Base-by-base conservation (phyloP, 2,888 invertebrate species). In the Margaritifera margaritifera region DNA sequence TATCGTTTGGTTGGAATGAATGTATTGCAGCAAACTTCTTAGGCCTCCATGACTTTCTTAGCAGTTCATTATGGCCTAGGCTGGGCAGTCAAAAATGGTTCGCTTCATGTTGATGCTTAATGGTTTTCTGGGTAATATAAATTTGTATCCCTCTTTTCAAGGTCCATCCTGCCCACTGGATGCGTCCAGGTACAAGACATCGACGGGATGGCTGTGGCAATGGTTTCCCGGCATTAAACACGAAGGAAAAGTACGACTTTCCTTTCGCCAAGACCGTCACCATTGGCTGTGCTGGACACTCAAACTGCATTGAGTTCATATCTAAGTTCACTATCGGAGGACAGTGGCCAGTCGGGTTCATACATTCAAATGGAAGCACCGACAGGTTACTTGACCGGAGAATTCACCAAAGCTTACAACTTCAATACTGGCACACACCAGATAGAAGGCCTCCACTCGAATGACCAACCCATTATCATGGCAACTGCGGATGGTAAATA, bases 281-380 rank as follows among this genome's bases (percentile, higher is more conserved):
- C 8, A 74, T 80, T 18, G 72, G 73, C 24, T 70, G 73, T 25
- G 74, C 78, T 50, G 75, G 73, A 4, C 65, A 75, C 20, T 53
- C 56, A 6, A 69, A 75, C 52, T 75, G 77, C 27, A 57, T 78
- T 1, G 71, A 72, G 54, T 80, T 69, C 56, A 59, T 69, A 1
- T 78, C 80, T 4, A 71, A 71, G 31, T 77, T 80, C 62, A 74
- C 78, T 6, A 68, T 80, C 18, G 77, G 67, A n/a, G n/a, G n/a
- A n/a, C n/a, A n/a, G n/a, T n/a, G n/a, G n/a, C n/a, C n/a, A n/a
- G n/a, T n/a, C n/a, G 42, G 42, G 11, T 42, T 4, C 42, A 4
- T 42, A 42, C 42, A 42, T 42, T 15, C 77, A 78, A 20, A 70
- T 80, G 66, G 78, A 77, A 59, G 68, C 77, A 6, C 78, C 80